Evolutionary conservation across 2,888 invertebrate species (phyloP).

Genomic region (Cantharis rufa): DNA sequence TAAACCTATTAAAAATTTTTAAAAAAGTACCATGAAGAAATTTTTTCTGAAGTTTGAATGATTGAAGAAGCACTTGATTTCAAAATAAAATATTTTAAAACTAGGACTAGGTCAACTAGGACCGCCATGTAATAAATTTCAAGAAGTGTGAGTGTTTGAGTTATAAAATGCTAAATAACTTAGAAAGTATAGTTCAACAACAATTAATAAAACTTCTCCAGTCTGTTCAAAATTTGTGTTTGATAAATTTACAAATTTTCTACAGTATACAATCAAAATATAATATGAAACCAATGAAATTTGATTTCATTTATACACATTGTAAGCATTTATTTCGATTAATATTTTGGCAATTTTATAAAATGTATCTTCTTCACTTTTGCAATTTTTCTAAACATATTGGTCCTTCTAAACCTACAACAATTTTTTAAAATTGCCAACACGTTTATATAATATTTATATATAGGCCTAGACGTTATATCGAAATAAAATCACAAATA

Average conservation of each 20-base stretch:
- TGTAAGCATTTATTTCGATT: not conserved
- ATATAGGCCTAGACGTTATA: not conserved
- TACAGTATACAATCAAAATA: not conserved
- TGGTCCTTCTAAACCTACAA: not conserved
- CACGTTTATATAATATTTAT: not conserved
- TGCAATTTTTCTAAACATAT: not conserved
- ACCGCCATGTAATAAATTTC: not conserved
- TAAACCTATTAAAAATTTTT: too few relatives aligned
- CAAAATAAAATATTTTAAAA: not conserved
- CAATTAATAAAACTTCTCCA: not conserved
- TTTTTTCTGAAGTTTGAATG: not conserved
- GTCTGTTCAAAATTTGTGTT: not conserved
- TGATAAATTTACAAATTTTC: not conserved
- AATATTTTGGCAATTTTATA: not conserved
- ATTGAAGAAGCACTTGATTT: not conserved
- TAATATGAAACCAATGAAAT: not conserved
- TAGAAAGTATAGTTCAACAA: not conserved
- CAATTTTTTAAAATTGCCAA: not conserved
- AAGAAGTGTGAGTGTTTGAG: not conserved
- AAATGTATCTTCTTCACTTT: not conserved
- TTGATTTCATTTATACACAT: not conserved
- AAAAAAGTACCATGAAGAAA: not conserved
- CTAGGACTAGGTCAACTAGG: not conserved
- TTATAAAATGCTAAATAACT: not conserved
- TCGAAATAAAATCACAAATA: not conserved